A percentile compares a stretch with the other conserved stretches of the same genome.
These are phyloP conservation scores for Apogon hyalosoma DNA, from an alignment of 2,797 vertebrate genomes.

Conservation along the genomic window DNA sequence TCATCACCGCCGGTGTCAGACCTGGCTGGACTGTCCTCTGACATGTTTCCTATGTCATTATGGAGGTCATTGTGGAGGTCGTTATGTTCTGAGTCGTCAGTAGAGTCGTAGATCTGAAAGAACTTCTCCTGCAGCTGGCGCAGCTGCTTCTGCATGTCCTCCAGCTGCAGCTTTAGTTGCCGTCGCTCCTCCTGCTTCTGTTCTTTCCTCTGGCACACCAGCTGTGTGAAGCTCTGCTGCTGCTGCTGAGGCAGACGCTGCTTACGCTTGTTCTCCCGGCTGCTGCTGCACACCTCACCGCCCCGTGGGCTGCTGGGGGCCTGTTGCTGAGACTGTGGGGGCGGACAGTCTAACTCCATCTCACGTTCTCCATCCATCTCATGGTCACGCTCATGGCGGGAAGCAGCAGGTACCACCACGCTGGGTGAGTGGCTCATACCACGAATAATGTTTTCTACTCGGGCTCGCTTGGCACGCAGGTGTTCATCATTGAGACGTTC, in stretches of 20 bases:
- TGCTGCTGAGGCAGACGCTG: slow-evolving; percentile 98
- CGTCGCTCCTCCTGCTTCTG: slow-evolving; percentile 97
- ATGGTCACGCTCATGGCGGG: slow-evolving; percentile 90
- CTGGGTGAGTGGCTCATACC: slow-evolving; percentile 99
- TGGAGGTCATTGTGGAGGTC: slow-evolving; percentile 75
- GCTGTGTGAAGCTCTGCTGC: slow-evolving; percentile 98
- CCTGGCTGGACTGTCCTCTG: slow-evolving; percentile 93
- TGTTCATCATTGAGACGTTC: slow-evolving; percentile 97
- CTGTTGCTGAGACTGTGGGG: slow-evolving; percentile 93
- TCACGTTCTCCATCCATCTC: slow-evolving; percentile 89
- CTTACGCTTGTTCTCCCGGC: slow-evolving; percentile 98
- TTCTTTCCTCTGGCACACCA: slow-evolving; percentile 95
- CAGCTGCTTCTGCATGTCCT: slow-evolving; percentile 99
- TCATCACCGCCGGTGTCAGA: slow-evolving; percentile 87
- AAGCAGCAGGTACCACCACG: slow-evolving; percentile 82
- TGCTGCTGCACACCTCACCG: slow-evolving; percentile 79
- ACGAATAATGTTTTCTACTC: slow-evolving; percentile 98
- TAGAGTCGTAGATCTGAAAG: slow-evolving; percentile 99
- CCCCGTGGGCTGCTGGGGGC: slow-evolving; percentile 92
- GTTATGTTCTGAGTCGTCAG: slow-evolving; percentile 93
- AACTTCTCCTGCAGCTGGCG: slow-evolving; percentile 99
- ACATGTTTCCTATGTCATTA: slow-evolving; percentile 92
- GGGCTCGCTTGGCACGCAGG: slow-evolving; percentile 97
- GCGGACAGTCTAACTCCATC: slow-evolving; percentile 90
- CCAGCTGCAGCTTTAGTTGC: slow-evolving; percentile 98